Conservation (phyloP, 2,113 vertebrate genomes). For the Emydura subglobosa region DNA sequence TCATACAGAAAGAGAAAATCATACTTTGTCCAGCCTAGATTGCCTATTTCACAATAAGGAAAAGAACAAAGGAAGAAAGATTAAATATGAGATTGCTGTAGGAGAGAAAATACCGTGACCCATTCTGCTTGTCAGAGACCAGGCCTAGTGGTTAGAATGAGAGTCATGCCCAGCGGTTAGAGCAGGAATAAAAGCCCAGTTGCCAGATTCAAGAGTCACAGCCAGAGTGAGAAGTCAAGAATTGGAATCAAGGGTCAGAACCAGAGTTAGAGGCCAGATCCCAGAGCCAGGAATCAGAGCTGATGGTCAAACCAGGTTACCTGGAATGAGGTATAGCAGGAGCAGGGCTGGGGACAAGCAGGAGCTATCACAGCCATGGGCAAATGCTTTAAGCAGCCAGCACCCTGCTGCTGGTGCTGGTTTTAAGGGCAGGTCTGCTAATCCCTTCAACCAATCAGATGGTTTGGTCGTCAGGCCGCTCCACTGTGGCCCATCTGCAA, state of each 20-base stretch:
- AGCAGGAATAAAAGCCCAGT: not conserved
- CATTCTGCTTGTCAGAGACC: not conserved
- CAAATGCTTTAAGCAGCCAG: not conserved
- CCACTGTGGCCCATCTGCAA: not conserved
- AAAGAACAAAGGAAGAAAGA: not conserved
- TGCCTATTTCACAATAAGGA: not conserved
- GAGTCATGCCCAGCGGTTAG: not conserved
- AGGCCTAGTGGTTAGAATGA: not conserved
- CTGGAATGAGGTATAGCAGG: not conserved
- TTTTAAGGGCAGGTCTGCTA: not conserved
- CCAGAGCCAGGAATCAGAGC: not conserved
- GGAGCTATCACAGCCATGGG: not conserved
- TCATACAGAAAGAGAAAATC: not conserved
- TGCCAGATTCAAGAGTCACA: not conserved
- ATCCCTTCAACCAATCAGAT: not conserved
- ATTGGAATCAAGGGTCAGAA: not conserved
- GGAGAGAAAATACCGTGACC: not conserved
- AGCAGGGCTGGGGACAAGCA: not conserved
- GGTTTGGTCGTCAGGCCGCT: not conserved
- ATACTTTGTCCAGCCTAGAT: not conserved
- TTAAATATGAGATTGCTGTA: not conserved
- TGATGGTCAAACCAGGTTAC: not conserved
- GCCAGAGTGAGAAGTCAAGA: not conserved
- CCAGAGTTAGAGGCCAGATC: not conserved
- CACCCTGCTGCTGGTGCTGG: not conserved